Evolutionary conservation across 2,797 vertebrate genomes (phyloP).

Genomic region (Cirrhinus mrigala): DNA sequence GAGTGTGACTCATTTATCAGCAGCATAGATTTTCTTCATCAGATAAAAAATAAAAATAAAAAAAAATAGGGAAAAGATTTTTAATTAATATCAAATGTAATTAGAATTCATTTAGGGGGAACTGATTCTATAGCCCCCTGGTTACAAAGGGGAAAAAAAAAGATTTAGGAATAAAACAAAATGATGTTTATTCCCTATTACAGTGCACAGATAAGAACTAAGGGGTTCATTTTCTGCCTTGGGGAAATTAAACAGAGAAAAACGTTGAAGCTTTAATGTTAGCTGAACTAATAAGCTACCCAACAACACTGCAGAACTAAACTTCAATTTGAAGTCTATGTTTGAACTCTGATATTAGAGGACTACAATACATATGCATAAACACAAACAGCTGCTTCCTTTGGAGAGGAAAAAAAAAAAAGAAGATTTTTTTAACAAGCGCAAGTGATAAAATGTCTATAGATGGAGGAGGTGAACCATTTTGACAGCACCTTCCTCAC

Average conservation of each 20-base stretch:
- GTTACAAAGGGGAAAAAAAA: neutral
- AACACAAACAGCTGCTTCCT: conserved; percentile 34
- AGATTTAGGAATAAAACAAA: neutral
- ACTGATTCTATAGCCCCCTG: neutral
- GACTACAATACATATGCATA: neutral
- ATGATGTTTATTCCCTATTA: conserved; percentile 6
- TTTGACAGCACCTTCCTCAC: conserved; percentile 14
- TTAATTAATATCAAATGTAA: neutral
- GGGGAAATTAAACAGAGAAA: conserved; percentile 30
- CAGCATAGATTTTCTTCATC: neutral
- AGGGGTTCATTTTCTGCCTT: conserved; percentile 32
- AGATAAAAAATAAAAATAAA: neutral
- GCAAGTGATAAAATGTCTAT: conserved; percentile 31
- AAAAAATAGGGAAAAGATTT: neutral
- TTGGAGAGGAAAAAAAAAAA: neutral
- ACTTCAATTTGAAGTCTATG: neutral
- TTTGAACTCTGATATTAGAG: conserved; percentile 24
- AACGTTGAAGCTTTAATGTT: conserved; percentile 31
- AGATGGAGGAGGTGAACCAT: conserved; percentile 28
- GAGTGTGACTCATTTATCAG: neutral
- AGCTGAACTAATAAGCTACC: conserved; percentile 23
- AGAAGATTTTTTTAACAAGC: conserved; percentile 30
- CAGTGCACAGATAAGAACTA: conserved; percentile 12
- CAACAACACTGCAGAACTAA: conserved; percentile 8
- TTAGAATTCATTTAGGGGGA: neutral